A percentile compares a stretch with the other conserved stretches of the same genome.
Conservation (phyloP, 2,113 vertebrate genomes). For the Lophius piscatorius region DNA sequence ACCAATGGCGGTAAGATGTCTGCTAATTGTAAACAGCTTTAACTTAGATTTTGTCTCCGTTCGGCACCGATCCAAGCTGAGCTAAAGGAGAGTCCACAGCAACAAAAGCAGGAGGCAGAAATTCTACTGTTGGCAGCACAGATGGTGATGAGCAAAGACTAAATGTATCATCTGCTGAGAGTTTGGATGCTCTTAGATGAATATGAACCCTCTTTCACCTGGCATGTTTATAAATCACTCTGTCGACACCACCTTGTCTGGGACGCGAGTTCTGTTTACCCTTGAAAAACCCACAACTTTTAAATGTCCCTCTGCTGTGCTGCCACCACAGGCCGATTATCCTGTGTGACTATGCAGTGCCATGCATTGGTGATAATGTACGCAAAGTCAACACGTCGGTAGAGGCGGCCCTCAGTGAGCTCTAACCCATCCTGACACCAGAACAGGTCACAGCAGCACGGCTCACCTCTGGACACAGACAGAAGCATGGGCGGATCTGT, state of each 20-base stretch:
- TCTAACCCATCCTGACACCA: conserved; percentile 7
- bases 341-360: conserved; percentile 81
- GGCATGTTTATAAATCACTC: conserved; percentile 61
- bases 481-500: too few relatives aligned
- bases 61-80: too few relatives aligned
- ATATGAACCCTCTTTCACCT: conserved; percentile 41
- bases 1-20: too few relatives aligned
- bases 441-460: conserved; percentile 28
- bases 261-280: conserved; percentile 76
- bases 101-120: too few relatives aligned
- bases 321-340: conserved; percentile 74
- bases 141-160: too few relatives aligned
- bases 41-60: too few relatives aligned
- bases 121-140: too few relatives aligned
- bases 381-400: conserved; percentile 80
- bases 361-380: conserved; percentile 79
- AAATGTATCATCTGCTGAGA: too few relatives aligned
- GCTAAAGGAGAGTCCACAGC: too few relatives aligned
- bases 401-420: conserved; percentile 46
- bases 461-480: too few relatives aligned
- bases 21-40: too few relatives aligned
- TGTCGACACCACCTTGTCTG: conserved; percentile 55
- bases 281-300: conserved; percentile 78
- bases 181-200: conserved; percentile 34
- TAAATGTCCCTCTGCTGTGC: conserved; percentile 69